Conservation (phyloP, 2,888 invertebrate genomes). For the Papilio demoleus region DNA sequence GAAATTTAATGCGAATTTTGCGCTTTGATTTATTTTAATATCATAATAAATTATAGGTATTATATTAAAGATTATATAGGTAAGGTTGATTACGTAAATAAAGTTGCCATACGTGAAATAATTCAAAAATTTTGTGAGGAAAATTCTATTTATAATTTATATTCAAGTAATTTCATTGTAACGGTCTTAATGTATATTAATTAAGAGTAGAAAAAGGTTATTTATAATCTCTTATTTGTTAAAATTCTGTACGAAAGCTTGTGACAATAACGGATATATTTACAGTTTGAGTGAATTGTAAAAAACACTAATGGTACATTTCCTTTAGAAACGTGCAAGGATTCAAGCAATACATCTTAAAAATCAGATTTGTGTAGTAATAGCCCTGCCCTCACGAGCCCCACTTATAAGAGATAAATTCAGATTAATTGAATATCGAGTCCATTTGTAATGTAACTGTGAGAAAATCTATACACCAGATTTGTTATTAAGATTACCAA, state of each 20-base stretch:
- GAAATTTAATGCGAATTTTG: slow-evolving; percentile 1
- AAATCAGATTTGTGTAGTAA: slow-evolving; percentile 36
- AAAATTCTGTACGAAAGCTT: neutral
- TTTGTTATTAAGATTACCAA: slow-evolving; percentile 76
- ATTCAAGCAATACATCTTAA: slow-evolving; percentile 21
- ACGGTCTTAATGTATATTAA: neutral
- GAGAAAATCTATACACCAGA: slow-evolving; percentile 70
- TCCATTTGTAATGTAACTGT: slow-evolving; percentile 66
- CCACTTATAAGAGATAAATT: slow-evolving; percentile 63
- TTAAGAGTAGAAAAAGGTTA: neutral
- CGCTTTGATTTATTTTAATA: neutral
- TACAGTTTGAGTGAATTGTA: neutral
- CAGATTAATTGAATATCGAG: slow-evolving; percentile 70
- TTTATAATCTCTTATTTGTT: neutral
- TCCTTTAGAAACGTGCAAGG: neutral
- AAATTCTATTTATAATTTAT: neutral
- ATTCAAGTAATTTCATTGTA: neutral
- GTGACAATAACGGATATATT: neutral
- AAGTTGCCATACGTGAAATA: too few relatives aligned
- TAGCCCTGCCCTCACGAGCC: slow-evolving; percentile 45
- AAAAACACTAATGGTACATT: neutral
- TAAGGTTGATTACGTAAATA: too few relatives aligned
- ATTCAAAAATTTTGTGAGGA: neutral
- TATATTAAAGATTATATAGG: too few relatives aligned
- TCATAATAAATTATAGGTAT: neutral